These are phyloP conservation scores for Macrotrachela quadricornifera DNA, from an alignment of 1,140 invertebrate genomes.

Conservation along the genomic window DNA sequence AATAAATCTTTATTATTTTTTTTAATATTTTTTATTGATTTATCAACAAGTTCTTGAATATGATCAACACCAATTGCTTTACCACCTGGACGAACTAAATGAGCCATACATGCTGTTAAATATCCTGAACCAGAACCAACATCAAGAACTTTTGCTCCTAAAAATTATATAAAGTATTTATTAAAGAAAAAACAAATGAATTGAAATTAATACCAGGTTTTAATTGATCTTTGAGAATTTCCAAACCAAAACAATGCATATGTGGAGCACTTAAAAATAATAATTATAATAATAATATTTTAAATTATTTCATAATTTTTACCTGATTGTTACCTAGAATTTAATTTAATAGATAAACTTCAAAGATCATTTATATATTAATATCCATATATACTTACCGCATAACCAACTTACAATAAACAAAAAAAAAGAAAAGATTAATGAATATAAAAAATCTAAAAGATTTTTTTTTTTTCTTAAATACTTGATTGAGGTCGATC, in stretches of 20 bases:
- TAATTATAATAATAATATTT: too few relatives aligned
- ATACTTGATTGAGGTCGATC: conserved; percentile 5
- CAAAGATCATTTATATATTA: too few relatives aligned
- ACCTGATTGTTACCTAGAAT: too few relatives aligned
- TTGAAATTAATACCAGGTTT: conserved; percentile 25
- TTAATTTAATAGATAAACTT: too few relatives aligned
- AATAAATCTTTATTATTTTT: conserved; percentile 39
- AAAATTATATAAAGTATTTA: too few relatives aligned
- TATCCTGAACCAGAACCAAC: conserved; percentile 88
- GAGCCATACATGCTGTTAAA: conserved; percentile 74
- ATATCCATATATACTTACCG: too few relatives aligned
- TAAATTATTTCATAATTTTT: too few relatives aligned
- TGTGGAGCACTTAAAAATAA: conserved; percentile 43
- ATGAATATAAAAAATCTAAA: too few relatives aligned
- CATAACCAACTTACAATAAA: too few relatives aligned
- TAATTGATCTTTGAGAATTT: conserved; percentile 60
- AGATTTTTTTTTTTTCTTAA: too few relatives aligned
- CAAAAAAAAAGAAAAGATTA: too few relatives aligned
- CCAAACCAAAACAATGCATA: conserved; percentile 90
- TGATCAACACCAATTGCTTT: conserved; percentile 71
- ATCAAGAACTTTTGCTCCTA: conserved; percentile 54
- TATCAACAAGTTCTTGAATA: conserved; percentile 56
- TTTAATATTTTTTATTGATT: conserved; percentile 52
- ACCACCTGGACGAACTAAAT: conserved; percentile 42
- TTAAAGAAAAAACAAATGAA: too few relatives aligned